A percentile compares a stretch with the other conserved stretches of the same genome.
phyloP scores from a whole-genome alignment of 2,113 vertebrate species.

The Mola mola region DNA sequence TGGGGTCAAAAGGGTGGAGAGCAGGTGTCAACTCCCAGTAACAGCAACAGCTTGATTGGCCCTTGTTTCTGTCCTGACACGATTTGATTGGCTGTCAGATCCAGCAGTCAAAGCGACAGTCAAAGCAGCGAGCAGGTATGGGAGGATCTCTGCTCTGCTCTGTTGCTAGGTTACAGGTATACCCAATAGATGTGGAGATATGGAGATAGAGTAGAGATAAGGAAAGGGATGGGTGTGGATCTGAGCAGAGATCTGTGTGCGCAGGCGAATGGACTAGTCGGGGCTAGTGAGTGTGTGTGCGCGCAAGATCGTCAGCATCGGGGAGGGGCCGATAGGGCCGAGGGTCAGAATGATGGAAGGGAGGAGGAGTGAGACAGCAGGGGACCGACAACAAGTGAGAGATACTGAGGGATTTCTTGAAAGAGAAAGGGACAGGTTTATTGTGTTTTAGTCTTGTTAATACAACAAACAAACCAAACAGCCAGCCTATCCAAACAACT shows the following conservation, averaged over 20 bases:
- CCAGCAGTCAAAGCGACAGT: constrained; percentile 70
- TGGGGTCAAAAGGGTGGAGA: constrained; percentile 65
- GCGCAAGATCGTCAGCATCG: constrained; percentile 27
- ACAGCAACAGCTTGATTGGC: constrained; percentile 54
- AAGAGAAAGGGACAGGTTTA: constrained; percentile 21
- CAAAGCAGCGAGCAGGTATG: constrained; percentile 73
- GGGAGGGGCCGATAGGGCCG: constrained; percentile 42
- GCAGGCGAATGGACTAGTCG: constrained; percentile 11
- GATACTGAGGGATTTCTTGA: constrained; percentile 35
- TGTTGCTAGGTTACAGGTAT: constrained; percentile 88
- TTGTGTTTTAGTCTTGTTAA: constrained; percentile 18
- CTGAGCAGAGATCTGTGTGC: constrained; percentile 21
- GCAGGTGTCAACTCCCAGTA: constrained; percentile 67
- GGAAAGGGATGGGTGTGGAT: constrained; percentile 68
- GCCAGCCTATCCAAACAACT: constrained; percentile 24
- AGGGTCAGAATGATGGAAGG: constrained; percentile 45
- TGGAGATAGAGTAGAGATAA: constrained; percentile 77
- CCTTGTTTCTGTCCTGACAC: constrained; percentile 22
- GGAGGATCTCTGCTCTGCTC: constrained; percentile 77
- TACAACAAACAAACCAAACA: constrained; percentile 16
- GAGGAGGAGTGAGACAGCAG: constrained; percentile 28
- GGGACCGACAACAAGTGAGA: constrained; percentile 34
- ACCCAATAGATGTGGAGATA: constrained; percentile 81
- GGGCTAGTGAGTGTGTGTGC: constrained; percentile 5
- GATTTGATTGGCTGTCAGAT: constrained; percentile 68